These are phyloP conservation scores for Drosophila carrolli DNA, from an alignment of 1,140 invertebrate species.

Conservation along the genomic window DNA sequence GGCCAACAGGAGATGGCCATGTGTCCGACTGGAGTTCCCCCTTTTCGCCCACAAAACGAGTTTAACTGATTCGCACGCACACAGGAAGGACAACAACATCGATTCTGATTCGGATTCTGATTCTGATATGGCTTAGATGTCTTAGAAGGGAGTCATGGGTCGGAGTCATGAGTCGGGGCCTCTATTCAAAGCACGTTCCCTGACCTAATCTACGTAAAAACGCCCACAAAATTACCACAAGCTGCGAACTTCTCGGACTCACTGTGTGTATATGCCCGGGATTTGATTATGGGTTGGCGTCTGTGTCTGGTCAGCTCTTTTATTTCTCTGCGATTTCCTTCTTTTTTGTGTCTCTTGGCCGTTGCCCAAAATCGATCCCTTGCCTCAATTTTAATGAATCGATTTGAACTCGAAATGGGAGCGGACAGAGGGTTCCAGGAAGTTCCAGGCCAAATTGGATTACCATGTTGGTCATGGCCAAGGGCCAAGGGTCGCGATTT, in stretches of 20 bases:
- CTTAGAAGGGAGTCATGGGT: slow-evolving; percentile 46
- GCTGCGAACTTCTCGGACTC: slow-evolving; percentile 69
- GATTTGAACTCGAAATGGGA: slow-evolving; percentile 71
- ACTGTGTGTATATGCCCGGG: slow-evolving; percentile 18
- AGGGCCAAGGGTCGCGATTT: slow-evolving; percentile 27
- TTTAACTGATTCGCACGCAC: slow-evolving; percentile 77
- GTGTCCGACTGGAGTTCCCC: slow-evolving; percentile 26
- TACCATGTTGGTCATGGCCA: slow-evolving; percentile 61
- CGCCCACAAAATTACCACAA: slow-evolving; percentile 84
- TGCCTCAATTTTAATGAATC: slow-evolving; percentile 71
- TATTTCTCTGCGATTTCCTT: slow-evolving; percentile 37
- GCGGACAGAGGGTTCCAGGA: slow-evolving; percentile 59
- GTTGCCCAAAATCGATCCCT: slow-evolving; percentile 59
- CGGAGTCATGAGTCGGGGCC: slow-evolving; percentile 6
- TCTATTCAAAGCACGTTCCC: slow-evolving; percentile 82
- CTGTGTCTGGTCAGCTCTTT: slow-evolving; percentile 48
- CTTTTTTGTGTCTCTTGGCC: slow-evolving; percentile 41
- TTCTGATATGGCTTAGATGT: slow-evolving; percentile 60
- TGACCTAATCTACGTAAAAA: slow-evolving; percentile 83
- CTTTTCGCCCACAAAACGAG: slow-evolving; percentile 1
- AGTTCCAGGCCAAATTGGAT: slow-evolving; percentile 70
- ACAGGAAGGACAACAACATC: slow-evolving; percentile 49
- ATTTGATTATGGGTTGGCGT: slow-evolving; percentile 53
- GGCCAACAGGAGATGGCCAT: slow-evolving; percentile 62
- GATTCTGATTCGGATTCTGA: slow-evolving; percentile 54